Conservation (phyloP, 2,888 invertebrate genomes). For the Torymus auratus region DNA sequence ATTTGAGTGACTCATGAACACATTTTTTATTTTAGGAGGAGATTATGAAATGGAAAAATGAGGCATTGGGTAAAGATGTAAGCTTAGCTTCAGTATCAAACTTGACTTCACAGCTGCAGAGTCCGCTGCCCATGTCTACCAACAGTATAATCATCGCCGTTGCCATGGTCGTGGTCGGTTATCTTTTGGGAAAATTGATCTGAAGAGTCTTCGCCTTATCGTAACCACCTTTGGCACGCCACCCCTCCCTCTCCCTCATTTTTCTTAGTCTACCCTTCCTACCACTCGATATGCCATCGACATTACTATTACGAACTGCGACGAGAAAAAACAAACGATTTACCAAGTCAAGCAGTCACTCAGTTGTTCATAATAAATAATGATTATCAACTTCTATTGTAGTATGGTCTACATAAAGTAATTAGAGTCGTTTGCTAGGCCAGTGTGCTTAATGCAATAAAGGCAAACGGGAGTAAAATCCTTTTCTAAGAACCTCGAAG, state of each 20-base stretch:
- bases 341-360: slow-evolving; percentile 63
- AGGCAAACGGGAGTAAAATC: slow-evolving; percentile 61
- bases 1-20: not conserved
- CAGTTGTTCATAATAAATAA: slow-evolving; percentile 67
- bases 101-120: slow-evolving; percentile 64
- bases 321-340: slow-evolving; percentile 60
- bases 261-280: slow-evolving; percentile 70
- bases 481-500: slow-evolving; percentile 62
- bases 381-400: slow-evolving; percentile 66
- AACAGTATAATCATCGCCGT: slow-evolving; percentile 69
- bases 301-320: slow-evolving; percentile 53
- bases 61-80: slow-evolving; percentile 67
- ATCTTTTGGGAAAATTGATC: slow-evolving; percentile 74
- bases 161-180: slow-evolving; percentile 73
- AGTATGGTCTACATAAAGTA: slow-evolving; percentile 65
- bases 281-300: slow-evolving; percentile 59
- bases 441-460: slow-evolving; percentile 66
- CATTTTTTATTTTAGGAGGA: slow-evolving; percentile 68
- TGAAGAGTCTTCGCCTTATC: slow-evolving; percentile 70
- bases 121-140: slow-evolving; percentile 63
- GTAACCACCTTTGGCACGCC: slow-evolving; percentile 68
- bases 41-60: slow-evolving; percentile 70
- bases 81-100: slow-evolving; percentile 66
- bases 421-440: slow-evolving; percentile 66
- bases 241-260: slow-evolving; percentile 67